phyloP scores from a whole-genome alignment of 2,113 vertebrate genomes.

The Bufo gargarizans region DNA sequence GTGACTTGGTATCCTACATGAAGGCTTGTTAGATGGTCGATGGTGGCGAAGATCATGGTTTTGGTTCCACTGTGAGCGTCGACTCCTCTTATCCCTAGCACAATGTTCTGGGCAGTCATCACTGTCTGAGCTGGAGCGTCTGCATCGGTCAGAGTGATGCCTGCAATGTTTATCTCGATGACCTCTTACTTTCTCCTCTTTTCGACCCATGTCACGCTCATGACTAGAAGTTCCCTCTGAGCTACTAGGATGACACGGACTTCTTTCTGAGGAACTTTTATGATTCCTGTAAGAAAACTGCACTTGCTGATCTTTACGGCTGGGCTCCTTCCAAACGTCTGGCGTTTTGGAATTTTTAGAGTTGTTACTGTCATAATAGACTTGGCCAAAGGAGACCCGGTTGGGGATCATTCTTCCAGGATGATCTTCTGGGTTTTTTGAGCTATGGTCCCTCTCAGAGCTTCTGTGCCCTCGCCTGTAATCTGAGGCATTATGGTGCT shows the following conservation, averaged over 20 bases:
- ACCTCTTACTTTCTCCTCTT: constrained; percentile 52
- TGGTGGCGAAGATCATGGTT: not conserved
- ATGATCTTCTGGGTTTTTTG: constrained; percentile 25
- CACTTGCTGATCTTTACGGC: constrained; percentile 16
- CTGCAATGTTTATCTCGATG: constrained; percentile 60
- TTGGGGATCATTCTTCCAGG: constrained; percentile 31
- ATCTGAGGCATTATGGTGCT: constrained; percentile 33
- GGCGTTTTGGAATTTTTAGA: not conserved
- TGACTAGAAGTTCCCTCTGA: constrained; percentile 11
- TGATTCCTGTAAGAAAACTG: constrained; percentile 33
- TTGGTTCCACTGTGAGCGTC: constrained; percentile 27
- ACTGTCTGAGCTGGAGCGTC: constrained; percentile 61
- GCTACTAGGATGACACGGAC: constrained; percentile 22
- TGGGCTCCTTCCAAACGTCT: constrained; percentile 20
- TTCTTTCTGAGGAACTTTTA: constrained; percentile 34
- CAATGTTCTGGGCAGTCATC: constrained; percentile 63
- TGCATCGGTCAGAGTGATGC: constrained; percentile 61
- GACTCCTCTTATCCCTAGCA: constrained; percentile 59
- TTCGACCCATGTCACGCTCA: constrained; percentile 25
- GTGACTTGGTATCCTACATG: constrained; percentile 42
- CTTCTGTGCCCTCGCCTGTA: constrained; percentile 31
- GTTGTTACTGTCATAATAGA: constrained; percentile 42
- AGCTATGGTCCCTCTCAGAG: constrained; percentile 43
- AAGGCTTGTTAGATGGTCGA: constrained; percentile 12
- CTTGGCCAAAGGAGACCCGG: constrained; percentile 57